phyloP scores from a whole-genome alignment of 2,113 vertebrate species.

The Shinisaurus crocodilurus region DNA sequence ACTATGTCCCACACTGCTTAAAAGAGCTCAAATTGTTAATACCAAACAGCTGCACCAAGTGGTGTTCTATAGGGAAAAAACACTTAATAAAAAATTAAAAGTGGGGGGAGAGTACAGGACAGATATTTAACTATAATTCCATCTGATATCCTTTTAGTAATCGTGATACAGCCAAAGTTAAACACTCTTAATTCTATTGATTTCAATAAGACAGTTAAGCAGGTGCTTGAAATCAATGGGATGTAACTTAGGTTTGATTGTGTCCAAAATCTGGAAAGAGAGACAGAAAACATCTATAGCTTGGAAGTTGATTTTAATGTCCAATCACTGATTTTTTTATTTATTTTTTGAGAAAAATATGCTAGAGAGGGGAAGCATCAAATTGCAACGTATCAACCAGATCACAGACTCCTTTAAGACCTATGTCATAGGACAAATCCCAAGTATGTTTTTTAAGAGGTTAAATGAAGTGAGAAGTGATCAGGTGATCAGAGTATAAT shows the following conservation, averaged over 20 bases:
- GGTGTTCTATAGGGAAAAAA: background rate
- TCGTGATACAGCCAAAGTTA: background rate
- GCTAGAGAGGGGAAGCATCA: background rate
- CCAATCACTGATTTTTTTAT: background rate
- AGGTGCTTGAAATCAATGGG: background rate
- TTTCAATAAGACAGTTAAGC: background rate
- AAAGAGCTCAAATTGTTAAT: slow-evolving; percentile 3
- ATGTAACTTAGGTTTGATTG: background rate
- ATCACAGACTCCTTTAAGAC: slow-evolving; percentile 18
- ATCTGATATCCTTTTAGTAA: background rate
- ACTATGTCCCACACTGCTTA: background rate
- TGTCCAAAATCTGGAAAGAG: background rate
- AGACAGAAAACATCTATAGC: background rate
- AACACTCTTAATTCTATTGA: background rate
- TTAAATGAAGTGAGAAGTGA: background rate
- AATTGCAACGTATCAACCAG: background rate
- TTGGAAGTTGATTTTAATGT: background rate
- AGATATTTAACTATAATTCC: background rate
- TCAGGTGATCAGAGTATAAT: background rate
- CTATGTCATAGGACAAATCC: background rate
- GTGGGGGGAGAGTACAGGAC: background rate
- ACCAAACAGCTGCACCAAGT: background rate
- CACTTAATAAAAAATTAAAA: background rate
- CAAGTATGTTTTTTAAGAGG: background rate
- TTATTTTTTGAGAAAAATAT: background rate